Evolutionary conservation across 35 echinoderm and acorn worm genomes (phyloP).

Genomic region (Apostichopus japonicus): DNA sequence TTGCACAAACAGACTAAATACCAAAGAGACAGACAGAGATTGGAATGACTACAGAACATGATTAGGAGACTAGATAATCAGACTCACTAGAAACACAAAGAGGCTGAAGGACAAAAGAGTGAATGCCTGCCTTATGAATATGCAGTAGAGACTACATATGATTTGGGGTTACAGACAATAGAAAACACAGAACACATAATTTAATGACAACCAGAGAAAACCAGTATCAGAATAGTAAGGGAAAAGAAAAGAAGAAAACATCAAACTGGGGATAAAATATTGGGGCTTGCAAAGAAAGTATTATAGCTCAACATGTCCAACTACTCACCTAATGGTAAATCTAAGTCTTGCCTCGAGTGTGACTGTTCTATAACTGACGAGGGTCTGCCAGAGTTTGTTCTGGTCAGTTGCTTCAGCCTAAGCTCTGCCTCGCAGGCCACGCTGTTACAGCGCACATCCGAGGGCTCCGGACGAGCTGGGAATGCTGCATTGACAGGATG

Average conservation of each 20-base stretch:
- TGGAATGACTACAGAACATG: too few relatives aligned
- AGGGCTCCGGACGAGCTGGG: slow-evolving; percentile 68
- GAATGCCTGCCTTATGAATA: too few relatives aligned
- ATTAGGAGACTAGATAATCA: too few relatives aligned
- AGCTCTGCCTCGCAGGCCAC: slow-evolving; percentile 82
- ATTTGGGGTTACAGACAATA: not conserved
- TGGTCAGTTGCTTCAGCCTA: slow-evolving; percentile 58
- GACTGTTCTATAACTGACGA: slow-evolving; percentile 78
- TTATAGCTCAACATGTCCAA: not conserved
- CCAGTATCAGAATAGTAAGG: too few relatives aligned
- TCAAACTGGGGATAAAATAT: not conserved
- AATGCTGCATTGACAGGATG: slow-evolving; percentile 57
- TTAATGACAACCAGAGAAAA: too few relatives aligned
- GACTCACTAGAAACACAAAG: too few relatives aligned
- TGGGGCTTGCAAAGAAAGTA: too few relatives aligned
- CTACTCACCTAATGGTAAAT: slow-evolving; percentile 83
- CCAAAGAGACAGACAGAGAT: too few relatives aligned
- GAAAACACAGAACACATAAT: too few relatives aligned
- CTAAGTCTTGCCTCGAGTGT: slow-evolving; percentile 68
- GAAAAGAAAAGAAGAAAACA: not conserved
- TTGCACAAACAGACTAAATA: too few relatives aligned
- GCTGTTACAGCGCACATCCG: slow-evolving; percentile 80
- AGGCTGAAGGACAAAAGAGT: too few relatives aligned
- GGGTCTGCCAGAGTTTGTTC: slow-evolving; percentile 62
- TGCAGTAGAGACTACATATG: too few relatives aligned